phyloP scores from a whole-genome alignment of 2,797 vertebrate species.

The Diceros bicornis region DNA sequence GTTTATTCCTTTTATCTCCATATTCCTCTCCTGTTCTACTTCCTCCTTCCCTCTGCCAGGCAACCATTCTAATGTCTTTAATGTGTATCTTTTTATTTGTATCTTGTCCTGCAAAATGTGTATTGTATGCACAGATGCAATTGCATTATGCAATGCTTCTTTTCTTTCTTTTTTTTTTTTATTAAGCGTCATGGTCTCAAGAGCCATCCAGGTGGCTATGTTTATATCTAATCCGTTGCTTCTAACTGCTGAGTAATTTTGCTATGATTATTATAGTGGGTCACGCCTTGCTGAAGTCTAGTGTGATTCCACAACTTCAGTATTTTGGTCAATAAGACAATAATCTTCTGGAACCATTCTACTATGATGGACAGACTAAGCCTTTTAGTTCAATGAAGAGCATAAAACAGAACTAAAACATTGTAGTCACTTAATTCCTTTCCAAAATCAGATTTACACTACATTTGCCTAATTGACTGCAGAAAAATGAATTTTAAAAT shows the following conservation, averaged over 20 bases:
- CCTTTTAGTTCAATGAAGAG: neutral
- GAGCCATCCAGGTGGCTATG: neutral
- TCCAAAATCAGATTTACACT: slow-evolving; percentile 2
- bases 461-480: neutral
- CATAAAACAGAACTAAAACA: slow-evolving; percentile 25
- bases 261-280: neutral
- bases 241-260: slow-evolving; percentile 14
- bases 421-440: neutral
- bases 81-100: slow-evolving; percentile 51
- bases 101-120: slow-evolving; percentile 28
- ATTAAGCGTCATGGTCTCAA: neutral
- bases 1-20: neutral
- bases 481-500: slow-evolving; percentile 45
- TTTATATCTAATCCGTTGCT: neutral
- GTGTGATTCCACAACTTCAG: neutral
- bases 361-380: neutral
- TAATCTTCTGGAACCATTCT: neutral
- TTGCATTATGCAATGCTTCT: neutral
- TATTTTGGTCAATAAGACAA: neutral
- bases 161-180: neutral
- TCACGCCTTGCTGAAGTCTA: neutral
- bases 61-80: slow-evolving; percentile 28
- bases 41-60: neutral
- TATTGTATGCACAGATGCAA: neutral
- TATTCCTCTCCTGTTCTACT: neutral